phyloP scores from a whole-genome alignment of 23 tunicate genomes.

The Diplosoma virens region DNA sequence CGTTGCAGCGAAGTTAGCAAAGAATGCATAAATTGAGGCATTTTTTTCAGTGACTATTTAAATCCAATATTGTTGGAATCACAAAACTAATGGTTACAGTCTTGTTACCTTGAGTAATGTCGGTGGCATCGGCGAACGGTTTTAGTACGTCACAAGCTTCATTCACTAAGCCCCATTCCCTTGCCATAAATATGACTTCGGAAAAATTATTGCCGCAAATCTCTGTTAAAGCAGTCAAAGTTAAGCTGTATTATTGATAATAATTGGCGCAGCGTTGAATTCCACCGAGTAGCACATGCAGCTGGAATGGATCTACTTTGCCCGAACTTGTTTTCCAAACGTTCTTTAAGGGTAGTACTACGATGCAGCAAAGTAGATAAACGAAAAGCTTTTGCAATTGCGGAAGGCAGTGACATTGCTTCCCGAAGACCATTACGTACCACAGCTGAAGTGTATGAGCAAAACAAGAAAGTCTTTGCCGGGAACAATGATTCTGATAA shows the following conservation, averaged over 20 bases:
- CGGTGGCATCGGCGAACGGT: constrained; percentile 43
- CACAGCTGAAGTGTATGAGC: too few species aligned
- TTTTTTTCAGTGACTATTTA: constrained; percentile 30
- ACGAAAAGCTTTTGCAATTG: constrained; percentile 13
- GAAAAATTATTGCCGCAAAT: constrained; percentile 3
- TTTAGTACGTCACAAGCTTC: constrained; percentile 18
- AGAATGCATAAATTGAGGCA: too few species aligned
- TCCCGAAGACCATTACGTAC: too few species aligned
- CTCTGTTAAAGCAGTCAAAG: background rate
- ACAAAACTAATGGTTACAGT: constrained; percentile 46
- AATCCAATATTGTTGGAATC: constrained; percentile 43
- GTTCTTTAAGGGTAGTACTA: constrained; percentile 11
- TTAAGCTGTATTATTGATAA: background rate
- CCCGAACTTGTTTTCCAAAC: constrained; percentile 6
- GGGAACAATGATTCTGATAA: too few species aligned
- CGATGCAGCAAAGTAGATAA: background rate
- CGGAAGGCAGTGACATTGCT: too few species aligned
- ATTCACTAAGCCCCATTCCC: constrained; percentile 7
- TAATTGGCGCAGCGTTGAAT: constrained; percentile 8
- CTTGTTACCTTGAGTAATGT: constrained; percentile 19
- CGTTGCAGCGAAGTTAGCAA: too few species aligned
- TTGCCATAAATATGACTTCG: background rate
- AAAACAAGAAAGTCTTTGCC: too few species aligned
- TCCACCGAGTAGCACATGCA: constrained; percentile 10
- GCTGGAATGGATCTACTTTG: background rate